Evolutionary conservation across 2,113 vertebrate genomes (phyloP), one percentile per base, ranked within the genome.

Genomic region (Tonatia bakeri): DNA sequence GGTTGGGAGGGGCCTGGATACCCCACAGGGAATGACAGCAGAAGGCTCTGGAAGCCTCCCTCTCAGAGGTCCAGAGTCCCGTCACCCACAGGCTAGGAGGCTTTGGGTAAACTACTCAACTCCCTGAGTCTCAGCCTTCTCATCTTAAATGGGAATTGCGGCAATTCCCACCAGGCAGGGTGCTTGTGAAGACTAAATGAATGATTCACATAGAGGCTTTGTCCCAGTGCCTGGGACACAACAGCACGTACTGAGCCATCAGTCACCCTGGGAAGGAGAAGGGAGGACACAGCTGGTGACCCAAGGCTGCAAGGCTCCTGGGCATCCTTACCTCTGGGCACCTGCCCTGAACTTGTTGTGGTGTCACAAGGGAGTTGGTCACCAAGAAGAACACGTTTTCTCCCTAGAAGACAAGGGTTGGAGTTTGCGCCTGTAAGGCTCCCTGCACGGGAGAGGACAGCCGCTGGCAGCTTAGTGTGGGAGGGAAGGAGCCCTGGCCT

Each of bases 361-460:
- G 89, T 0, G 97, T 98, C 36, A 97, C 97, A 4, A 98, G 97
- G 94, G 99, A 98, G 38, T 98, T 98, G 82, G 99, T 99, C 88
- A 98, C 98, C 97, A 99, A 80, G 76, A 99, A 98, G 75, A 98
- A 97, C 36, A 98, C 95, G 0, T 98, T 98, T 96, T 98, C 98
- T n/a, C 98, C 98, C 99, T 98, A 43, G 64, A 91, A 97, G 81
- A n/a, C 36, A 96, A 96, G 17, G 11, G 82, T 91, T 33, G 45
- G 76, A 16, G 73, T 96, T 70, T 65, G 56, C 28, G 5, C 9
- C 10, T 15, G 31, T 40, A 24, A 17, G 81, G 45, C 15, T 54
- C 0, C 7, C 13, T 40, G 26, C 12, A 6, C 3, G 15, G 45
- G 36, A 76, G n/a, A 56, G n/a, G 52, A 9, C 20, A 16, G 87